Evolutionary conservation across 2,888 invertebrate species (phyloP).

Genomic region (Synergus laeviventris): DNA sequence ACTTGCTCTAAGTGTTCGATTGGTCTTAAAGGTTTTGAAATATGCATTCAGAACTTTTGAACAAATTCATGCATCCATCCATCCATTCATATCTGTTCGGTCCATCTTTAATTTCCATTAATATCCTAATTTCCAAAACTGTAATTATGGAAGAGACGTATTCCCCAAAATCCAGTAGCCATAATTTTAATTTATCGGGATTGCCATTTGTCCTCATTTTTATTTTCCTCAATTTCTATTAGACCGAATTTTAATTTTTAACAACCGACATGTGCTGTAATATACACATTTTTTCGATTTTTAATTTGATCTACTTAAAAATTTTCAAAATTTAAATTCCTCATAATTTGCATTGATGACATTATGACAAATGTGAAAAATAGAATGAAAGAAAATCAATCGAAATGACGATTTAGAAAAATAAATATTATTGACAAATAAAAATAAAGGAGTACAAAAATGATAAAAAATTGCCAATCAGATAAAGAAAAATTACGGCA

Average conservation of each 20-base stretch:
- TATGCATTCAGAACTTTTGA: constrained; percentile 26
- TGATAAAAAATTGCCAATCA: too few relatives aligned
- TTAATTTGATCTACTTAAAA: too few relatives aligned
- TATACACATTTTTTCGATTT: too few relatives aligned
- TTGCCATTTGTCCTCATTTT: background rate
- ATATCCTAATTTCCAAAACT: constrained; percentile 16
- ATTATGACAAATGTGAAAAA: background rate
- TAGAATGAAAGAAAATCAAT: background rate
- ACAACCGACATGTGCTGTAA: background rate
- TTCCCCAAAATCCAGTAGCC: background rate
- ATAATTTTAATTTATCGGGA: background rate
- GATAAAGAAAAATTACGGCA: background rate
- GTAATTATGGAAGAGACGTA: background rate
- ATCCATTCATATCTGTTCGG: constrained; percentile 35
- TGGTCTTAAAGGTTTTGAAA: constrained; percentile 35
- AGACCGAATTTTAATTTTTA: too few relatives aligned
- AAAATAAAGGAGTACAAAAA: too few relatives aligned
- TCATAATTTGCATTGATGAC: too few relatives aligned
- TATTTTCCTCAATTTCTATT: background rate
- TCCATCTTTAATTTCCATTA: constrained; percentile 20
- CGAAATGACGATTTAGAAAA: background rate
- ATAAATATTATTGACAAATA: background rate
- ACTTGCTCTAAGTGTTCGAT: constrained; percentile 18
- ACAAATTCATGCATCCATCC: constrained; percentile 19
- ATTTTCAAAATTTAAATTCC: too few relatives aligned